Evolutionary conservation across 2,113 vertebrate species (phyloP).

Genomic region (Bufo gargarizans): DNA sequence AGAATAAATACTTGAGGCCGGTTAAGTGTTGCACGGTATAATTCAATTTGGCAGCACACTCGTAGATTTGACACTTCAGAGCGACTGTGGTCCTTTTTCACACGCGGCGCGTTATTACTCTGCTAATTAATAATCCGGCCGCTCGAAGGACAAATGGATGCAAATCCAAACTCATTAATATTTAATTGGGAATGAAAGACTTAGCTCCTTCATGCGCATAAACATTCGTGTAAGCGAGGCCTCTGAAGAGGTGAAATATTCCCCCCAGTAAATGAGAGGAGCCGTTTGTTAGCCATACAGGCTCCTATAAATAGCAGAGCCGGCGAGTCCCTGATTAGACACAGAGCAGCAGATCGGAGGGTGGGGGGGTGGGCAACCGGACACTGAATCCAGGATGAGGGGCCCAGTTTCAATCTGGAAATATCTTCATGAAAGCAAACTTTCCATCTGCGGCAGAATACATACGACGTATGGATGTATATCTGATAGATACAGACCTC

Average conservation of each 20-base stretch:
- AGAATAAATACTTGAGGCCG: neutral
- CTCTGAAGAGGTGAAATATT: slow-evolving; percentile 16
- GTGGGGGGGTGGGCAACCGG: neutral
- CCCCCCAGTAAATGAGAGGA: slow-evolving; percentile 32
- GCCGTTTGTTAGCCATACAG: neutral
- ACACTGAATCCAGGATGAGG: neutral
- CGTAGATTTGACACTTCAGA: accelerated
- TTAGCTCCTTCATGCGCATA: slow-evolving; percentile 49
- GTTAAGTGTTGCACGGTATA: slow-evolving; percentile 9
- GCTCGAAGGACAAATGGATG: slow-evolving; percentile 54
- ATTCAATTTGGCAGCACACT: slow-evolving; percentile 55
- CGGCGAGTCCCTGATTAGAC: neutral
- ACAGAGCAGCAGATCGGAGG: neutral
- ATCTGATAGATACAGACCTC: no score
- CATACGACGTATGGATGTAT: no score
- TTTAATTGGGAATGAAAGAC: slow-evolving; percentile 56
- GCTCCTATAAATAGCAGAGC: slow-evolving; percentile 33
- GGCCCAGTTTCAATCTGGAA: neutral
- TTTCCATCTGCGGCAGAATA: no score
- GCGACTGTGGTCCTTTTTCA: neutral
- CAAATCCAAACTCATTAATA: slow-evolving; percentile 56
- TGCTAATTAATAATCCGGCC: slow-evolving; percentile 56
- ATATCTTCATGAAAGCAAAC: neutral
- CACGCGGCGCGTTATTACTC: slow-evolving; percentile 33
- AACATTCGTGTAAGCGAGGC: slow-evolving; percentile 45